Evolutionary conservation across 2,888 invertebrate genomes (phyloP).

Genomic region (Mayetiola destructor): DNA sequence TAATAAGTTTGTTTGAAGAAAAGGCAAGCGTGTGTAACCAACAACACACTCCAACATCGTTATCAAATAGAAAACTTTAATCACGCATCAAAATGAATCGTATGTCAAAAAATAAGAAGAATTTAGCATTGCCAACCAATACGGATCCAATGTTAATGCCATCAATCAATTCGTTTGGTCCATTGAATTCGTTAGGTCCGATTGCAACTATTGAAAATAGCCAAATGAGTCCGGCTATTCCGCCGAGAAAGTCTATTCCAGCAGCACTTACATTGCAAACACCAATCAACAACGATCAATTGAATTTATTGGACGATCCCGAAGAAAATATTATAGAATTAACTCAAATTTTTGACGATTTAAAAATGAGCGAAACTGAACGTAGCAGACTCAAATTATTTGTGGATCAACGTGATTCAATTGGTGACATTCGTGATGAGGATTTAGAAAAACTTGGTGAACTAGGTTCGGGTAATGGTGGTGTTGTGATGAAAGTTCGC

Average conservation of each 20-base stretch:
- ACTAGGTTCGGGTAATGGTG: slow-evolving; percentile 94
- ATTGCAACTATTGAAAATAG: no score
- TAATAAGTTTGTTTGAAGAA: no score
- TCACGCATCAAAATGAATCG: slow-evolving; percentile 25
- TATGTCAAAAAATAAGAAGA: slow-evolving; percentile 87
- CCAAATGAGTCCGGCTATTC: slow-evolving; percentile 53
- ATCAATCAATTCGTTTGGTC: no score
- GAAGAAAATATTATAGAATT: slow-evolving; percentile 75
- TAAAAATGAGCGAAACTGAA: slow-evolving; percentile 92
- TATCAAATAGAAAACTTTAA: background rate
- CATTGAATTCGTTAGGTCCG: no score
- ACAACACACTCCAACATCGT: no score
- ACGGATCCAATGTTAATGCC: no score
- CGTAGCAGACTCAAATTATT: slow-evolving; percentile 84
- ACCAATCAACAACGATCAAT: background rate
- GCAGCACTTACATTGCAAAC: slow-evolving; percentile 28
- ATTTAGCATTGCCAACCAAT: slow-evolving; percentile 68
- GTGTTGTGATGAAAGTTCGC: slow-evolving; percentile 95
- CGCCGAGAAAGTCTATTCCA: slow-evolving; percentile 39
- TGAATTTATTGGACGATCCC: slow-evolving; percentile 48
- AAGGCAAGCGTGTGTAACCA: no score
- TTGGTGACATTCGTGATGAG: slow-evolving; percentile 78
- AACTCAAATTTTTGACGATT: slow-evolving; percentile 76
- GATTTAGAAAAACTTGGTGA: slow-evolving; percentile 96
- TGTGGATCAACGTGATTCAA: slow-evolving; percentile 88